Evolutionary conservation across 2,113 vertebrate genomes (phyloP), one percentile per base, ranked within the genome.

Genomic region (Bolborhynchus lineola): DNA sequence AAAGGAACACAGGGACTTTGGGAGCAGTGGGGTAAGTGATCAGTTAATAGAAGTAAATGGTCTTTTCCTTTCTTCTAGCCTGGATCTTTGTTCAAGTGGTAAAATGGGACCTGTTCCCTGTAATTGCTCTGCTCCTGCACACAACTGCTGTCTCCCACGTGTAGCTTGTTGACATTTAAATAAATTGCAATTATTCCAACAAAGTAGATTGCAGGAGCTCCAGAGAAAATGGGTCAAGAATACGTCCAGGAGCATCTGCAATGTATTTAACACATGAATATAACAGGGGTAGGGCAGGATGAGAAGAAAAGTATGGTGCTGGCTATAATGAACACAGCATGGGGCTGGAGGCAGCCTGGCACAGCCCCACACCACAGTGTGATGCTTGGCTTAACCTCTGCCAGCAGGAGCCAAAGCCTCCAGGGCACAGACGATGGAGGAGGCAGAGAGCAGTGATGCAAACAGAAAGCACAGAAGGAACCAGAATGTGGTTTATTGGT

Each of bases 131-230:
- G 92, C 92, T 96, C 90, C 68, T 69, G 55, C 92, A 72, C 71
- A 96, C 88, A 92, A 94, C 90, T 60, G 57, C 88, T 42, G 37
- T 76, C 90, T 96, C 94, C 94, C 97, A 89, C 50, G 37, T 93
- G 96, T 84, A 84, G 31, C 97, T 97, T 97, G 97, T 97, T 97
- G 97, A 97, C 97, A 97, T 97, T 97, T 97, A 96, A 97, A 97
- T 96, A 96, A 95, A 96, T 93, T 93, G 92, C 86, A 96, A 96
- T 97, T 96, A 96, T 95, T 92, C 89, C 0, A 19, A 96, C 86
- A 88, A 95, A 96, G 94, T 91, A 89, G 92, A 93, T 88, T 95
- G 95, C 75, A 16, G 76, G n/a, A 39, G 28, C 90, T 92, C 84
- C 74, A 28, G 91, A 95, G 92, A 64, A 88, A 92, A 74, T 23